Conservation (phyloP, 35 echinoderm and acorn worm genomes). For the Acanthaster planci region DNA sequence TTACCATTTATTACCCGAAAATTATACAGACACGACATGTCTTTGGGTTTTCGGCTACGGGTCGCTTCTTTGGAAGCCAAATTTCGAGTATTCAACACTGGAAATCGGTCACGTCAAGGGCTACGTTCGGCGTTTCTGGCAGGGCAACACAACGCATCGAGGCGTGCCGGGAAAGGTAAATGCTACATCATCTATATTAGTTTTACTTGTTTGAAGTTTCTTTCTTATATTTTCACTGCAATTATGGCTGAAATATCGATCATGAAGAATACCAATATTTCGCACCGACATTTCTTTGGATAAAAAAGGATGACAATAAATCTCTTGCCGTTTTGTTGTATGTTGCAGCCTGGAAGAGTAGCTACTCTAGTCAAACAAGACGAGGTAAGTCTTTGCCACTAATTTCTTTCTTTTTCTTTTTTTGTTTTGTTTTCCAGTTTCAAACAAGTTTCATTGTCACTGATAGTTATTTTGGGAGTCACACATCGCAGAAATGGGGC, state of each 20-base stretch:
- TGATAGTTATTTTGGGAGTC: no score
- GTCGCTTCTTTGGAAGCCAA: slow-evolving; percentile 88
- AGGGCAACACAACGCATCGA: slow-evolving; percentile 84
- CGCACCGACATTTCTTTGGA: no score
- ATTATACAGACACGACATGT: neutral
- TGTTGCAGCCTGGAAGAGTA: slow-evolving; percentile 88
- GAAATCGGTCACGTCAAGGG: slow-evolving; percentile 78
- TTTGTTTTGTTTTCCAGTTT: no score
- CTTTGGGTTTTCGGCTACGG: slow-evolving; percentile 96
- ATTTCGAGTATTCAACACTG: slow-evolving; percentile 74
- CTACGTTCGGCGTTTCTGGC: slow-evolving; percentile 91
- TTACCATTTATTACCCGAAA: neutral
- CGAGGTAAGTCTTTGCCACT: slow-evolving; percentile 63
- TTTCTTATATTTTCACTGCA: no score
- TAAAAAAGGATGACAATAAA: no score
- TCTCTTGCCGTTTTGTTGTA: slow-evolving; percentile 6
- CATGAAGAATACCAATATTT: no score
- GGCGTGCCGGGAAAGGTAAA: slow-evolving; percentile 80
- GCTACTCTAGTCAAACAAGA: slow-evolving; percentile 75
- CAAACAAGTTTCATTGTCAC: no score
- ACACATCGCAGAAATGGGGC: no score
- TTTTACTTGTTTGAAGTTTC: no score
- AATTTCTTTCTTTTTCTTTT: no score
- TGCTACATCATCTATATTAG: no score
- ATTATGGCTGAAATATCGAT: no score